A percentile compares a stretch with the other conserved stretches of the same genome.
Evolutionary conservation across 2,113 vertebrate species (phyloP).

Genomic region (Megaleporinus macrocephalus): DNA sequence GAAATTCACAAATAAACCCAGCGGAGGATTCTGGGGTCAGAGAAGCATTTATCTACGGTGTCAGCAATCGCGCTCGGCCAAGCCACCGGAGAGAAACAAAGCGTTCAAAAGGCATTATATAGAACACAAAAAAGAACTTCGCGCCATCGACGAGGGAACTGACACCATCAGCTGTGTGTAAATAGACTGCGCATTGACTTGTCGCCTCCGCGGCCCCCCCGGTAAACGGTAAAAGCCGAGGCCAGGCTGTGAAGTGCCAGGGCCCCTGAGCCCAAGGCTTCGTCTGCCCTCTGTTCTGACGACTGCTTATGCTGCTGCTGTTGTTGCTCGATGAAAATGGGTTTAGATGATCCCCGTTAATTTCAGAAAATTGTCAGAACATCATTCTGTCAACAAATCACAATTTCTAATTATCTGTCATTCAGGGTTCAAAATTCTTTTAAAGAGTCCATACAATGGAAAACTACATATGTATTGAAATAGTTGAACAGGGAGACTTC

Average conservation of each 20-base stretch:
- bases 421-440: too few species aligned
- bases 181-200: slow-evolving; percentile 45
- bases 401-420: too few species aligned
- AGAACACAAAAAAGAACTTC: slow-evolving; percentile 30
- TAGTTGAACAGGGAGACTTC: too few species aligned
- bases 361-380: neutral
- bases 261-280: slow-evolving; percentile 8
- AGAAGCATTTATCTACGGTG: slow-evolving; percentile 35
- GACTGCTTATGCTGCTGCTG: slow-evolving; percentile 36
- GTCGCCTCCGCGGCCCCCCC: slow-evolving; percentile 3
- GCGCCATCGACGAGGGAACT: slow-evolving; percentile 28
- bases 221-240: neutral
- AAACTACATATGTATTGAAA: too few species aligned
- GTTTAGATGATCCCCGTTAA: neutral
- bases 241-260: neutral
- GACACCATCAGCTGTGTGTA: slow-evolving; percentile 51
- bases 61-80: slow-evolving; percentile 30
- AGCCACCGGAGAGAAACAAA: slow-evolving; percentile 44
- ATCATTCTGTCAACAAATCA: too few species aligned
- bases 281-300: slow-evolving; percentile 10
- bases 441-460: too few species aligned
- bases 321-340: neutral
- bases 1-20: slow-evolving; percentile 51
- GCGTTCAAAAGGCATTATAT: slow-evolving; percentile 24
- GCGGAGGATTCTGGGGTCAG: slow-evolving; percentile 38